Evolutionary conservation across 1,140 invertebrate species (phyloP), one percentile per base, ranked within the genome.

Genomic region (Apis laboriosa): DNA sequence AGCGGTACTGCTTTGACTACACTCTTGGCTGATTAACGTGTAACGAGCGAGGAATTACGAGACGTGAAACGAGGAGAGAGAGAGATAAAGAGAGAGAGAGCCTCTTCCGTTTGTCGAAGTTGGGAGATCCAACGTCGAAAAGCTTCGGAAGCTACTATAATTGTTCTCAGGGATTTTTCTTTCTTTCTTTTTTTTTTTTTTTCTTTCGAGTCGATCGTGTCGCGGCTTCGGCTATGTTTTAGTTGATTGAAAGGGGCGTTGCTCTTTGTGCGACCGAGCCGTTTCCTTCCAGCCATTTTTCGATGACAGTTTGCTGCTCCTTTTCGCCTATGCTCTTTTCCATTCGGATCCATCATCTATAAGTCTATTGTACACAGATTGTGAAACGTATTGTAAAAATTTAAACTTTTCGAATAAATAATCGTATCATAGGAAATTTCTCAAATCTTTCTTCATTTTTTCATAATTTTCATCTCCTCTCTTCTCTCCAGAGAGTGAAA

Each of bases 1-100:
- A 43, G 9, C 13, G 15, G 11, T n/a, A 56, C 11, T 9, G 1
- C 73, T 81, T 77, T 68, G 55, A 75, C 72, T 58, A 21, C 17
- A 1, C 56, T n/a, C 55, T 43, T 53, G 63, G 55, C n/a, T 56
- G 79, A 72, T 67, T 81, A 81, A 67, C 56, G 49, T 68, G 64
- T n/a, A 24, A 43, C 5, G 34, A 43, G 34, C 34, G 34, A 43
- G 34, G 34, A 43, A 43, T 43, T 43, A 43, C 34, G 34, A 43
- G 34, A 43, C 34, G 34, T 34, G 34, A 34, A 34, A 34, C 34
- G 34, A 43, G 5, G 34, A 19, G 4, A 13, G 3, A 24, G 43
- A 28, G 19, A 79, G n/a, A 51, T 11, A 21, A 13, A 73, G 12
- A 19, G 12, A 28, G 51, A 71, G n/a, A 17, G 13, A 12, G 15